phyloP scores from a whole-genome alignment of 2,113 vertebrate genomes.

The Thunnus thynnus region DNA sequence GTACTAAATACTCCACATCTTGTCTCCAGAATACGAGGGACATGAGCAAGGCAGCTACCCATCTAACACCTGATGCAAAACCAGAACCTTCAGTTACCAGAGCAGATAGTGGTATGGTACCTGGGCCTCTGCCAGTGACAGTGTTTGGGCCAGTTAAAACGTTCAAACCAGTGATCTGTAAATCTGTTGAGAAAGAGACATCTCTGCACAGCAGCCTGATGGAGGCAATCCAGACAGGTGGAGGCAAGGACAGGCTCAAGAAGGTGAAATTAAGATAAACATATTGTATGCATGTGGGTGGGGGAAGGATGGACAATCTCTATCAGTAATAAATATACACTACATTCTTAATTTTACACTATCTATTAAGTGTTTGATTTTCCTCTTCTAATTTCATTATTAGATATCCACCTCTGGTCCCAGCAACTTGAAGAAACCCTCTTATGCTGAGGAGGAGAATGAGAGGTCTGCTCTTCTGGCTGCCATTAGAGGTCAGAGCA shows the following conservation, averaged over 20 bases:
- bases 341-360: not conserved
- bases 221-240: slow-evolving; percentile 92
- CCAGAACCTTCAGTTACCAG: slow-evolving; percentile 49
- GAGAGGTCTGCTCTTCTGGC: slow-evolving; percentile 90
- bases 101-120: slow-evolving; percentile 26
- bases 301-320: not conserved
- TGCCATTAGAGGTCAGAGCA: slow-evolving; percentile 90
- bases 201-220: slow-evolving; percentile 92
- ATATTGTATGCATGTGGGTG: not conserved
- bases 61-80: slow-evolving; percentile 45
- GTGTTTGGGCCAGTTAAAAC: slow-evolving; percentile 94
- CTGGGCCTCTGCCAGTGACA: slow-evolving; percentile 60
- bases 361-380: slow-evolving; percentile 1
- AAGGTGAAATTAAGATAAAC: slow-evolving; percentile 86
- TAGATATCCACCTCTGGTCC: slow-evolving; percentile 82
- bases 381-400: slow-evolving; percentile 24
- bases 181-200: slow-evolving; percentile 88
- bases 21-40: slow-evolving; percentile 53
- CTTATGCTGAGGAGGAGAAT: slow-evolving; percentile 83
- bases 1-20: not conserved
- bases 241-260: slow-evolving; percentile 88
- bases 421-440: slow-evolving; percentile 75
- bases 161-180: slow-evolving; percentile 90
- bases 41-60: not conserved
- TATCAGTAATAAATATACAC: not conserved